A percentile compares a stretch with the other conserved stretches of the same genome.
phyloP scores from a whole-genome alignment of 2,797 vertebrate genomes.

The Acanthurus tractus region DNA sequence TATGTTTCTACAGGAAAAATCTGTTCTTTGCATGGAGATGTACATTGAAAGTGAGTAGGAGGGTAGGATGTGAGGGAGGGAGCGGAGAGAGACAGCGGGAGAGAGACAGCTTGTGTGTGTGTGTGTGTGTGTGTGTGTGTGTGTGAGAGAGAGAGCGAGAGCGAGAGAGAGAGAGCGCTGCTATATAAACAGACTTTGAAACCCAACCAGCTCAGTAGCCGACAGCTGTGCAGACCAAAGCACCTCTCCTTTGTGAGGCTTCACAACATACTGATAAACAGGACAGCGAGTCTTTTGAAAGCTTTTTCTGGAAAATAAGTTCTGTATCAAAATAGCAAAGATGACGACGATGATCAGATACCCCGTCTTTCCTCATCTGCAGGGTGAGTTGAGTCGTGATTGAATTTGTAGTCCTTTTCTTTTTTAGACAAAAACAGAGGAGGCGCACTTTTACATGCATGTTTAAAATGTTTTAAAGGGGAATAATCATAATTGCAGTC shows the following conservation, averaged over 20 bases:
- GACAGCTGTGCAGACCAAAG: constrained; percentile 62
- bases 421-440: too few relatives aligned
- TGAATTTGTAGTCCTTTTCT: neutral
- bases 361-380: constrained; percentile 82
- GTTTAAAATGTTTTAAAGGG: constrained; percentile 5
- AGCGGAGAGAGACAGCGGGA: neutral
- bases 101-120: neutral
- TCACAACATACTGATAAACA: constrained; percentile 29
- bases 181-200: constrained; percentile 74
- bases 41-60: constrained; percentile 27
- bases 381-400: constrained; percentile 78
- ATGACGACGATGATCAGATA: constrained; percentile 85
- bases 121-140: too few relatives aligned
- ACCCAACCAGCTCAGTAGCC: constrained; percentile 65
- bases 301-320: constrained; percentile 32
- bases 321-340: constrained; percentile 43
- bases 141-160: constrained; percentile 1
- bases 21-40: neutral
- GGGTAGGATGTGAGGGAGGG: constrained; percentile 39
- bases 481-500: neutral
- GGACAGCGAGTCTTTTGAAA: constrained; percentile 13
- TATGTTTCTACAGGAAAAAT: neutral
- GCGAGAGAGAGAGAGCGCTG: constrained; percentile 12
- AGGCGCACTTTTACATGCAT: neutral
- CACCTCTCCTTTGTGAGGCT: constrained; percentile 39